A percentile compares a stretch with the other conserved stretches of the same genome.
Evolutionary conservation across 1,140 invertebrate genomes (phyloP).

Genomic region (Euwallacea fornicatus): DNA sequence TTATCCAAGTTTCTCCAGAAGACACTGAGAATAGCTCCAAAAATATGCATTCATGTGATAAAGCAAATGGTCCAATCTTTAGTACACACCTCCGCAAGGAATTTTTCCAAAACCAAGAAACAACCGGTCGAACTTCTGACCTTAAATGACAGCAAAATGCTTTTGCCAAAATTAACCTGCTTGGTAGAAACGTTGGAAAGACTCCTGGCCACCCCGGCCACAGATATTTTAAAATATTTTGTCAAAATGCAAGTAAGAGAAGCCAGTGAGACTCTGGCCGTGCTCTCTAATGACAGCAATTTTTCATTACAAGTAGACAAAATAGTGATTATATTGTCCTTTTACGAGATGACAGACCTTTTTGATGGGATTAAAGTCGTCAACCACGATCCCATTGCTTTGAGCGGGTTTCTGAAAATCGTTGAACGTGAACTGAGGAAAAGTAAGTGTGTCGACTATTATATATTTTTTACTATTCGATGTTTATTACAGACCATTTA

Average conservation of each 20-base stretch:
- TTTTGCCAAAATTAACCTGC: conserved; percentile 4
- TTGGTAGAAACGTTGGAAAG: conserved; percentile 31
- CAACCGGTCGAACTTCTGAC: conserved; percentile 11
- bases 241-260: conserved; percentile 27
- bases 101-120: conserved; percentile 14
- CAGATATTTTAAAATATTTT: conserved; percentile 25
- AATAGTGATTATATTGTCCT: conserved; percentile 32
- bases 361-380: conserved; percentile 37
- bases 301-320: conserved; percentile 17
- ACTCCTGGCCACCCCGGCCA: conserved; percentile 19
- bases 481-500: conserved; percentile 27
- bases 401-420: conserved; percentile 31
- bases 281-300: conserved; percentile 18
- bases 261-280: conserved; percentile 20
- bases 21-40: conserved; percentile 12
- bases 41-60: conserved; percentile 20
- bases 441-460: conserved; percentile 16
- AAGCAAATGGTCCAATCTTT: conserved; percentile 29
- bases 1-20: conserved; percentile 28
- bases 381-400: conserved; percentile 30
- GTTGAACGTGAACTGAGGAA: conserved; percentile 29
- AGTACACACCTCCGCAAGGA: conserved; percentile 3
- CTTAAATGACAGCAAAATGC: not conserved
- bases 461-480: not conserved
- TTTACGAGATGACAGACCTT: conserved; percentile 31